Conservation (phyloP, 2,113 vertebrate species). For the Catharus bicknelli region DNA sequence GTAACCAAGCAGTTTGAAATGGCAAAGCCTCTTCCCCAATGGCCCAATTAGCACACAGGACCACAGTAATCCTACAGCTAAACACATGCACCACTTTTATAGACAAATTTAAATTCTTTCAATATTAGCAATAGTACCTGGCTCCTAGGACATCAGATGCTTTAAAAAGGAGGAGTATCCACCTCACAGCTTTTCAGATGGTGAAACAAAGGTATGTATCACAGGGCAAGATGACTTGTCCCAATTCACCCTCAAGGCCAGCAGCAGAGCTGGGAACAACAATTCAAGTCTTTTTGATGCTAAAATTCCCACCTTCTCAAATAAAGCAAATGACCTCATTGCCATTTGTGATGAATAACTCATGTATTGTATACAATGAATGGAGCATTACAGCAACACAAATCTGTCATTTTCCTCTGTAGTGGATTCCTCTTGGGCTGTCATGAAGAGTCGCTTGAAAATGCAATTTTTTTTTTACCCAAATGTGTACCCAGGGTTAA, state of each 20-base stretch:
- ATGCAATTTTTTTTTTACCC: not conserved
- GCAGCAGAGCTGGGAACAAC: not conserved
- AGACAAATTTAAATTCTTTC: not conserved
- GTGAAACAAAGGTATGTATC: not conserved
- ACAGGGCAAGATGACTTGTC: not conserved
- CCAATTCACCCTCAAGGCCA: not conserved
- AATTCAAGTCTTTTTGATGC: not conserved
- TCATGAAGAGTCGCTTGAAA: constrained; percentile 18
- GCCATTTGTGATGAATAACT: not conserved
- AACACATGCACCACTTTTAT: not conserved
- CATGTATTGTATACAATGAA: not conserved
- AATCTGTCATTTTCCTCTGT: not conserved
- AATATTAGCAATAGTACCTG: not conserved
- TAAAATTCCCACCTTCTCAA: not conserved
- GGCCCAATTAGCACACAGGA: not conserved
- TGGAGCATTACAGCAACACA: not conserved
- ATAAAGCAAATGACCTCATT: not conserved
- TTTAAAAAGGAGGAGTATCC: not conserved
- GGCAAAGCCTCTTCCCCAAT: not conserved
- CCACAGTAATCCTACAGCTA: not conserved
- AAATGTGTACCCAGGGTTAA: constrained; percentile 2
- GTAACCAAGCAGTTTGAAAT: not conserved
- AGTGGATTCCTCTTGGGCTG: constrained; percentile 19
- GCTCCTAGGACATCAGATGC: not conserved
- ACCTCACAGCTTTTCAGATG: not conserved